These are phyloP conservation scores for Neoarius graeffei DNA, from an alignment of 2,113 vertebrate species.

Conservation along the genomic window DNA sequence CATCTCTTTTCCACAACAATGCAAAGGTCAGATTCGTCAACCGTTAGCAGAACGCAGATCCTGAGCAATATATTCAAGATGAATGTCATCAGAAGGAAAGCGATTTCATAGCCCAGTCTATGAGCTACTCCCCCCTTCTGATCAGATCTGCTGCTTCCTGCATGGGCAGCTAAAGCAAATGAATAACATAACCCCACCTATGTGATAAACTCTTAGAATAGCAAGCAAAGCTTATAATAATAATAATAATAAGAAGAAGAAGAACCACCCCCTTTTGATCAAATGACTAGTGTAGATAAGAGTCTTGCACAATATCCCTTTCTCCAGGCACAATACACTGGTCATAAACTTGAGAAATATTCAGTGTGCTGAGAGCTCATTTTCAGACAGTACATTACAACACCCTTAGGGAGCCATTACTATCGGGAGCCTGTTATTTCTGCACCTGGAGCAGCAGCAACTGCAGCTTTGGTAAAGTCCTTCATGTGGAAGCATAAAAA, in stretches of 20 bases:
- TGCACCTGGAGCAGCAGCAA: conserved; percentile 18
- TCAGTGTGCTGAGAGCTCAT: conserved; percentile 4
- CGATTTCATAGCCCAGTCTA: neutral
- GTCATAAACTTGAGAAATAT: neutral
- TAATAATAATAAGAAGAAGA: no score
- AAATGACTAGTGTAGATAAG: neutral
- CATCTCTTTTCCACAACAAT: neutral
- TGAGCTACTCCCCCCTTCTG: neutral
- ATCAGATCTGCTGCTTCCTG: neutral
- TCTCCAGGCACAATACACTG: neutral
- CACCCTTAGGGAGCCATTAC: conserved; percentile 27
- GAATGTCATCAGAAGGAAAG: neutral
- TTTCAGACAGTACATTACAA: conserved; percentile 17
- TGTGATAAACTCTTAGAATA: neutral
- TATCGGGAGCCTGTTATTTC: neutral
- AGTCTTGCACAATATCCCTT: neutral
- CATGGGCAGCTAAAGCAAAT: neutral
- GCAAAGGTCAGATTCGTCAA: neutral
- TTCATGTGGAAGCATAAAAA: neutral
- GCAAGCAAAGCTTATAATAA: neutral
- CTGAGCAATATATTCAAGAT: neutral
- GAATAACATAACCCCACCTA: neutral
- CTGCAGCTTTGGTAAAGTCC: neutral
- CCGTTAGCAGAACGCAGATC: neutral
- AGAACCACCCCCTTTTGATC: neutral